Percentiles rank a stretch among this genome's conserved stretches.
Conservation (phyloP, 2,797 vertebrate genomes). For the Rhincodon typus region DNA sequence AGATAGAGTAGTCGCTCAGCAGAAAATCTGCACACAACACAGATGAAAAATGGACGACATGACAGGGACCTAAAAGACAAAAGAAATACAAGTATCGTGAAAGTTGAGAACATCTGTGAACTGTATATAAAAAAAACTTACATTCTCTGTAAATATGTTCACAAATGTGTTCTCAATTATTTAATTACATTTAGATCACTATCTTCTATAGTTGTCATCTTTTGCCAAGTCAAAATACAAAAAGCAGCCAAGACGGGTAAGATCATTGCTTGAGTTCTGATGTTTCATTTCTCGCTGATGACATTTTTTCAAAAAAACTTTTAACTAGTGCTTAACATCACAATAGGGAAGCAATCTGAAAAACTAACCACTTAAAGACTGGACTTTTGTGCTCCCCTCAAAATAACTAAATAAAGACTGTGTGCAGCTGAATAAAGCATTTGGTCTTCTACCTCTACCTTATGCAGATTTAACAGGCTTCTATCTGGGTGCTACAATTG, state of each 20-base stretch:
- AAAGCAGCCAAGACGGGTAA: neutral
- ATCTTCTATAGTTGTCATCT: conserved; percentile 18
- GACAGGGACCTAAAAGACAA: conserved; percentile 19
- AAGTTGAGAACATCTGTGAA: conserved; percentile 31
- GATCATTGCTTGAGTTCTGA: neutral
- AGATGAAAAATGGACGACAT: neutral
- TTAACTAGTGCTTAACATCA: neutral
- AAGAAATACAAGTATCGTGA: neutral
- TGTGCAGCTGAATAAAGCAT: neutral
- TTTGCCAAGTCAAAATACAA: conserved; percentile 22
- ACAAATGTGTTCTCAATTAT: conserved; percentile 31
- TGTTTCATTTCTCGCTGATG: neutral
- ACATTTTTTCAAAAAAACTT: neutral
- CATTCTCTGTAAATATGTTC: conserved; percentile 28
- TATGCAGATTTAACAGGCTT: neutral
- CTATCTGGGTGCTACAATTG: neutral
- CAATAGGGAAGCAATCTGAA: neutral
- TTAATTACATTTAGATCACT: conserved; percentile 33
- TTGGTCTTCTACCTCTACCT: neutral
- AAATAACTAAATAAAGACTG: neutral
- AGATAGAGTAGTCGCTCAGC: neutral
- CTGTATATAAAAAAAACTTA: conserved; percentile 2
- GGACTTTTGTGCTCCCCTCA: neutral
- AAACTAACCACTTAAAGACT: neutral
- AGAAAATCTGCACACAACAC: neutral